These are phyloP conservation scores for Phoxinus dragarum DNA, from an alignment of 2,797 vertebrate genomes.

Conservation along the genomic window DNA sequence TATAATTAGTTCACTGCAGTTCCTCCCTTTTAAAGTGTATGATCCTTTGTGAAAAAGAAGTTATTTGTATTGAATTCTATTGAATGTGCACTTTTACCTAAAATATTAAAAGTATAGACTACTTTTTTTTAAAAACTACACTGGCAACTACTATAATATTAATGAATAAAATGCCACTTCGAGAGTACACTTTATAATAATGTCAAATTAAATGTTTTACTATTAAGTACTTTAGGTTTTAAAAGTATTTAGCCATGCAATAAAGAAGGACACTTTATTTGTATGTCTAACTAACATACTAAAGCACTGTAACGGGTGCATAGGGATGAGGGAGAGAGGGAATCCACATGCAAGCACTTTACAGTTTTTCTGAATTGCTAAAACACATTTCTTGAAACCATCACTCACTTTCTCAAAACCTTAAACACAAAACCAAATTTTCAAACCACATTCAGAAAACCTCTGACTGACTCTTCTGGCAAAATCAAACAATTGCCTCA, in stretches of 20 bases:
- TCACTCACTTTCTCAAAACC: too few relatives aligned
- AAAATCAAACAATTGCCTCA: too few relatives aligned
- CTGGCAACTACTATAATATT: not conserved
- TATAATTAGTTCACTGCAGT: not conserved
- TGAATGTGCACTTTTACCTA: not conserved
- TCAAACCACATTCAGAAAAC: too few relatives aligned
- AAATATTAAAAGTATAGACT: not conserved
- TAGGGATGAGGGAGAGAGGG: too few relatives aligned
- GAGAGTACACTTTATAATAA: not conserved
- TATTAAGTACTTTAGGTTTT: not conserved
- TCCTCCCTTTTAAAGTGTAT: not conserved
- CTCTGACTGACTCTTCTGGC: too few relatives aligned
- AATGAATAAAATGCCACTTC: not conserved
- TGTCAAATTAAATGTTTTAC: not conserved
- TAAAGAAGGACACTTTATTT: not conserved
- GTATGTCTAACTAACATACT: not conserved
- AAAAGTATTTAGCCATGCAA: not conserved
- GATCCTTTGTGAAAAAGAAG: not conserved
- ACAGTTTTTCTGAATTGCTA: too few relatives aligned
- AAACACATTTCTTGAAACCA: too few relatives aligned
- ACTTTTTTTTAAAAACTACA: not conserved
- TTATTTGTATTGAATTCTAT: not conserved
- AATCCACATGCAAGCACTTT: too few relatives aligned
- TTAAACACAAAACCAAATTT: too few relatives aligned
- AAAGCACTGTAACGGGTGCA: not conserved